phyloP scores from a whole-genome alignment of 2,113 vertebrate species.

The Passer montanus region DNA sequence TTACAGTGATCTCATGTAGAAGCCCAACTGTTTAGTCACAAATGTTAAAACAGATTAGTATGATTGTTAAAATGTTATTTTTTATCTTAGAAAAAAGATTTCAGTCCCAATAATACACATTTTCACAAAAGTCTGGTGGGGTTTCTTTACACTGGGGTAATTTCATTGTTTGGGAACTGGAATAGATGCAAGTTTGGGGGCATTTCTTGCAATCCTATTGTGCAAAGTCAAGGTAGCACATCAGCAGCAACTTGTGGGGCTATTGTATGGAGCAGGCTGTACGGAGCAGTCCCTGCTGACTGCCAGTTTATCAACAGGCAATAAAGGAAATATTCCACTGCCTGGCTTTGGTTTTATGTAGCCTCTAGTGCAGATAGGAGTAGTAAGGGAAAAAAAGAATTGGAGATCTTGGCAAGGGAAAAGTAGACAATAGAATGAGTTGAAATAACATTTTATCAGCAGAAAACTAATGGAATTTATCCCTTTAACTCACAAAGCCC shows the following conservation, averaged over 20 bases:
- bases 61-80: background rate
- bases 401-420: slow-evolving; percentile 27
- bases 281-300: background rate
- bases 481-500: slow-evolving; percentile 33
- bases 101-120: background rate
- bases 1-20: background rate
- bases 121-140: background rate
- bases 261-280: background rate
- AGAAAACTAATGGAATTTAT: slow-evolving; percentile 65
- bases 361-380: slow-evolving; percentile 20
- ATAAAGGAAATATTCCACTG: slow-evolving; percentile 52
- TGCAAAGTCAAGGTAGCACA: background rate
- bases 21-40: slow-evolving; percentile 30
- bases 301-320: background rate
- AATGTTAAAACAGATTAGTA: background rate
- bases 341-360: background rate
- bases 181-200: background rate
- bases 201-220: background rate
- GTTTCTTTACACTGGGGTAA: background rate
- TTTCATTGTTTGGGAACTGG: background rate
- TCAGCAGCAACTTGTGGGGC: background rate
- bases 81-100: background rate
- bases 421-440: slow-evolving; percentile 55
- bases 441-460: slow-evolving; percentile 68
- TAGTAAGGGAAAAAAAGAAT: slow-evolving; percentile 21